Percentiles rank a stretch among this genome's conserved stretches.
These are phyloP conservation scores for Pangasius djambal DNA, from an alignment of 2,797 vertebrate genomes.

Conservation along the genomic window DNA sequence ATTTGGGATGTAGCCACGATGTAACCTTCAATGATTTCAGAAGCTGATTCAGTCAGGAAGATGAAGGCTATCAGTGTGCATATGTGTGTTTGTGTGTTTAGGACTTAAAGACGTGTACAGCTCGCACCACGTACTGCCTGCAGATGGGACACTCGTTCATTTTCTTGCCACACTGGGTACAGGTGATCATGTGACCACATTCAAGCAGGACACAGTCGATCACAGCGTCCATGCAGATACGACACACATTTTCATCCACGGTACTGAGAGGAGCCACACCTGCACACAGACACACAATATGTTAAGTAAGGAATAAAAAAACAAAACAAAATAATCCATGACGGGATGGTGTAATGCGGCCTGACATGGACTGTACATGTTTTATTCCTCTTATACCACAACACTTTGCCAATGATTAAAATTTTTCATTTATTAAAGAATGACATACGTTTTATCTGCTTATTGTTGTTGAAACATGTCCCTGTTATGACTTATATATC, in stretches of 20 bases:
- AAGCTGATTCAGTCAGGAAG: constrained; percentile 24
- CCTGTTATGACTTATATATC: neutral
- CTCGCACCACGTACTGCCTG: constrained; percentile 95
- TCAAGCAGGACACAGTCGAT: constrained; percentile 98
- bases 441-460: neutral
- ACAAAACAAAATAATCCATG: neutral
- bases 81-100: constrained; percentile 63
- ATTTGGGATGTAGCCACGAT: neutral
- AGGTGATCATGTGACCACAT: constrained; percentile 99
- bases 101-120: constrained; percentile 97
- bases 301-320: neutral
- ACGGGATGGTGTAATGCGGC: neutral
- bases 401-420: neutral
- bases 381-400: neutral
- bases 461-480: neutral
- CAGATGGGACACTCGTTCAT: constrained; percentile 99
- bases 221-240: constrained; percentile 97
- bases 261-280: constrained; percentile 77
- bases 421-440: neutral
- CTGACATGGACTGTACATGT: neutral
- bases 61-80: neutral
- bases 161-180: constrained; percentile 96
- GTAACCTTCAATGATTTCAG: neutral
- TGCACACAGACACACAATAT: constrained; percentile 18
- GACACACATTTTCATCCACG: constrained; percentile 91